Base-by-base conservation (phyloP, 2,888 invertebrate genomes). In the Drosophila buzzatii region DNA sequence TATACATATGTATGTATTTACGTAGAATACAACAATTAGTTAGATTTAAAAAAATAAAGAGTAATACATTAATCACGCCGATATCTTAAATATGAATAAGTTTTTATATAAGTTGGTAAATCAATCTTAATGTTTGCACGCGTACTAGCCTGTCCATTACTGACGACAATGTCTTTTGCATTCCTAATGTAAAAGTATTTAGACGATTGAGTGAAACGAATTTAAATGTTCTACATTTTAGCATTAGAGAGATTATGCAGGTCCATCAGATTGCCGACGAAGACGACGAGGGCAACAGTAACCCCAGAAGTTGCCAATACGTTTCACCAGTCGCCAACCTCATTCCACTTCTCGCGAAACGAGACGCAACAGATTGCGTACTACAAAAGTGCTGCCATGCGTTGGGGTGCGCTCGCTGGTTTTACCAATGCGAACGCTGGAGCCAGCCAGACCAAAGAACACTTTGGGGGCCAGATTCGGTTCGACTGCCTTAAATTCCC, bases 401-500 rank as follows among this genome's bases (percentile, higher is more conserved):
- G 82, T 80, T 3, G 84, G 76, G 0, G 73, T 78, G 2, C 73
- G 73, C n/a, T 79, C 78, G 31, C 76, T 76, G 8, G 79, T 68
- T 39, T 79, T 85, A 27, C 90, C 90, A 45, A 93, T 93, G 35
- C 94, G 93, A 23, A 95, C 93, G 79, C 94, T 94, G 65, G 94
- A 94, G 5, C 96, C 94, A 7, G 95, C 95, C 37, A 97, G 92
- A 23, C 96, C 97, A 94, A 95, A 97, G 91, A 97, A 97, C 58
- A 94, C 94, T 62, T 93, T 93, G 2, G 97, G 97, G 65, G 94
- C 94, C 58, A 97, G 92, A 77, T 94, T 94, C 42, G 93, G 93
- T 49, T 93, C 92, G 8, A 94, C 93, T 0, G 96, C 95, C n/a
- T 95, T 95, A 90, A 97, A 97, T 83, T 94, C 94, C 97, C 97